Percentiles rank a stretch among this genome's conserved stretches.
phyloP scores from a whole-genome alignment of 2,113 vertebrate species.

The Anguilla japonica region DNA sequence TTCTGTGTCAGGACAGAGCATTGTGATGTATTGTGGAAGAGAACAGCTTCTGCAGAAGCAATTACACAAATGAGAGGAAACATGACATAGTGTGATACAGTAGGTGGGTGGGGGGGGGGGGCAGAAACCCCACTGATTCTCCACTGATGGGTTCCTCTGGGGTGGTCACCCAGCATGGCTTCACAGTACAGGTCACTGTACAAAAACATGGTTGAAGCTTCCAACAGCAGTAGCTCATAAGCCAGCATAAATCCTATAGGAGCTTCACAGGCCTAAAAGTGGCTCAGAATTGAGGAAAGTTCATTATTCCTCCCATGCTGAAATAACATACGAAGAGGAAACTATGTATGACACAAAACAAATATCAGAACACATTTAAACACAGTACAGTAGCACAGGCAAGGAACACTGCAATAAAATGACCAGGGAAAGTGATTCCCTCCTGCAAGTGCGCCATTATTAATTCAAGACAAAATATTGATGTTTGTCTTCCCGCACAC shows the following conservation, averaged over 20 bases:
- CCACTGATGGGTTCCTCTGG: neutral
- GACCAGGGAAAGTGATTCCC: neutral
- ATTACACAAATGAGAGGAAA: neutral
- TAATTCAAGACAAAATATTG: constrained; percentile 1
- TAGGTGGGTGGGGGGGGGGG: no score
- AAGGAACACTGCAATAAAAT: neutral
- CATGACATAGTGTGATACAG: no score
- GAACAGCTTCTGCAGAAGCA: neutral
- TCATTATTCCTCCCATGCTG: neutral
- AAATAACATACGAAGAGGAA: neutral
- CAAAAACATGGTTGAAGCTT: neutral
- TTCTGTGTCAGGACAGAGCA: neutral
- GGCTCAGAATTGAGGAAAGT: neutral
- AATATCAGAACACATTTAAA: neutral
- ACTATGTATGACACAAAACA: neutral
- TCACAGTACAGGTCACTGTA: neutral
- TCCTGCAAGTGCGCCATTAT: neutral
- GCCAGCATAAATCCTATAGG: neutral
- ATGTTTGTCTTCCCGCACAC: neutral
- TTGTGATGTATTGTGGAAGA: neutral
- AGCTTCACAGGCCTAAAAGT: neutral
- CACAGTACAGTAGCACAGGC: neutral
- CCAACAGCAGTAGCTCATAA: neutral
- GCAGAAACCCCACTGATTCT: no score
- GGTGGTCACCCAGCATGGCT: neutral